A percentile compares a stretch with the other conserved stretches of the same genome.
phyloP scores from a whole-genome alignment of 2,113 vertebrate genomes.

The Alethe castanea region DNA sequence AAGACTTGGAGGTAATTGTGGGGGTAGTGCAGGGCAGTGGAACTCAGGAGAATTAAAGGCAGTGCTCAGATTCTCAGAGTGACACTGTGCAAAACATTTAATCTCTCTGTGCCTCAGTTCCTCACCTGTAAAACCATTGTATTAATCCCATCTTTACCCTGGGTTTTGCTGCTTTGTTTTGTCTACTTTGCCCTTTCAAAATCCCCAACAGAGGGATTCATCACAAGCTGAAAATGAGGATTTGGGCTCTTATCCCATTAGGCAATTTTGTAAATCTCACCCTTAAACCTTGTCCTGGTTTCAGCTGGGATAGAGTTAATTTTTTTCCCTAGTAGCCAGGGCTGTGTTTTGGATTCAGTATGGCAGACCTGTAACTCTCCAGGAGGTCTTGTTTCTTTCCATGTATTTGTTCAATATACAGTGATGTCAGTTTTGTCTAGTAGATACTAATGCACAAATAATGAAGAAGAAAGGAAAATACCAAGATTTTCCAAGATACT shows the following conservation, averaged over 20 bases:
- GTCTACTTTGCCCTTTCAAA: not conserved
- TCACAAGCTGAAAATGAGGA: not conserved
- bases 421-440: not conserved
- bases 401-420: not conserved
- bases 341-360: not conserved
- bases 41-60: not conserved
- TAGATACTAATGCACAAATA: not conserved
- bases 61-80: not conserved
- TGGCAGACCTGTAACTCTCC: not conserved
- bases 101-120: not conserved
- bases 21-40: accelerated
- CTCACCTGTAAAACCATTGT: not conserved
- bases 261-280: not conserved
- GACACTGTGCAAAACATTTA: not conserved
- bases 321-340: not conserved
- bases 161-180: not conserved
- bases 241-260: not conserved
- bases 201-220: not conserved
- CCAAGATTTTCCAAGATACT: not conserved
- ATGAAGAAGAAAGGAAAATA: not conserved
- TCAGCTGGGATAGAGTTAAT: not conserved
- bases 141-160: not conserved
- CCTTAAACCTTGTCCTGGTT: not conserved
- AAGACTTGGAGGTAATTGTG: not conserved
- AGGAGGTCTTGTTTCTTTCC: not conserved